Percentiles rank a stretch among this genome's conserved stretches.
These are phyloP conservation scores for Ophioninae sp. DNA, from an alignment of 2,888 invertebrate genomes.

Conservation along the genomic window DNA sequence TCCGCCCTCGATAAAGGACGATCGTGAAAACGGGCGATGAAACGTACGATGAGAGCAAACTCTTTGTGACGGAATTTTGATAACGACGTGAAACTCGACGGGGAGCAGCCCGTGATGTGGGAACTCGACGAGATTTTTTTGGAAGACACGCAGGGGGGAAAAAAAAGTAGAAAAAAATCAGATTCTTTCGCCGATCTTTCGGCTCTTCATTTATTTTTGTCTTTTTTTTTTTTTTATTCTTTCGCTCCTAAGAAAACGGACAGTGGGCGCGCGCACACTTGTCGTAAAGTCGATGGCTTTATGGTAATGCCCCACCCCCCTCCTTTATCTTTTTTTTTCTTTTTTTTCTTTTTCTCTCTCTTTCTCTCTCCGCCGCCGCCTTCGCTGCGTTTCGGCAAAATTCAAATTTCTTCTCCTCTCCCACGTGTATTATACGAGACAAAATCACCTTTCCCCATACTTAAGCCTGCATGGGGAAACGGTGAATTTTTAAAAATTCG, in stretches of 20 bases:
- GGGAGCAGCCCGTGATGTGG: constrained; percentile 67
- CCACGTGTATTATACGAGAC: constrained; percentile 21
- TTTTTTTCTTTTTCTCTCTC: too few species aligned
- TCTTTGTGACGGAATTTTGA: constrained; percentile 79
- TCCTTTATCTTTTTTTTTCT: background rate
- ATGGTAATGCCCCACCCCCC: constrained; percentile 74
- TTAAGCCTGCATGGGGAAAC: background rate
- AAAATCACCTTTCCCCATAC: too few species aligned
- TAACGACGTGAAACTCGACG: constrained; percentile 76
- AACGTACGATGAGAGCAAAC: constrained; percentile 44
- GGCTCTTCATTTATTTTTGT: constrained; percentile 6
- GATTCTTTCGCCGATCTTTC: constrained; percentile 28
- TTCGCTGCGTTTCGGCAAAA: constrained; percentile 57
- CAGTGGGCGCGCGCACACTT: constrained; percentile 73
- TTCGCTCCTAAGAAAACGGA: constrained; percentile 32
- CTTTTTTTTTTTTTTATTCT: constrained; percentile 23
- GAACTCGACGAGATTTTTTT: constrained; percentile 55
- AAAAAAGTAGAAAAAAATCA: constrained; percentile 6
- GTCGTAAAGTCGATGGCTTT: constrained; percentile 78
- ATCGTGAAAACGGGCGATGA: constrained; percentile 1
- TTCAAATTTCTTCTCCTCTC: constrained; percentile 60
- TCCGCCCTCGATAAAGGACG: background rate
- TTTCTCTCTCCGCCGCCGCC: constrained; percentile 53
- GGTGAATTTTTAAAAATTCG: too few species aligned
- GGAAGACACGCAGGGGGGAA: constrained; percentile 8